Base-by-base conservation (phyloP, 2,113 vertebrate genomes). In the Chaetodon trifascialis region DNA sequence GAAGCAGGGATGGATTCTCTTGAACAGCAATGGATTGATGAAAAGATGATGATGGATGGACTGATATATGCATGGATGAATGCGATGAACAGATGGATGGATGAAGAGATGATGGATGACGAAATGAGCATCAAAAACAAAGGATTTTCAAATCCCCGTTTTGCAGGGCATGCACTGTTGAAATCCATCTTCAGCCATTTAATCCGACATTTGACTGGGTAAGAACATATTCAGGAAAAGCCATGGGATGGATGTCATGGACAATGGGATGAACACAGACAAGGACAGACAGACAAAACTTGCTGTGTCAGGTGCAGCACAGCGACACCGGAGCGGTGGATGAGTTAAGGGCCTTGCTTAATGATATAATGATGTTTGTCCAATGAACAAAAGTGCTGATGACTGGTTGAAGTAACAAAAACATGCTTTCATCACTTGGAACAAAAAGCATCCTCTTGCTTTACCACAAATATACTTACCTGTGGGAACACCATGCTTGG, bases 401-500 rank as follows among this genome's bases (percentile, higher is more conserved):
- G 86, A 84, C 66, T 85, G 62, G 44, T 69, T 85, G 66, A 83
- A 86, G 58, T 67, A 69, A 81, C 56, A 84, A 91, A 91, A 88
- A 88, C 92, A 94, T 94, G 93, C 92, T 89, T 87, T 82, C 63
- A 56, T 71, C 77, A 40, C 51, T 75, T 47, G 63, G 55, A 77
- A 79, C 36, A 72, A 51, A 84, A 82, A 77, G 67, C 76, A 84
- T 86, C 89, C 58, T 76, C 80, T 84, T 74, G 81, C 52, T 88
- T 91, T 85, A 82, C 73, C 77, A 44, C 56, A 80, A 74, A 84
- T 12, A 82, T 91, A 94, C 97, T 97, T 96, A 98, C 97, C 87
- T 94, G 91, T 86, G 19, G 1, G 0, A 84, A 92, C 95, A 91
- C 81, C 93, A 79, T 92, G 25, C 73, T 81, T 92, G 78, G 95